Evolutionary conservation across 2,888 invertebrate genomes (phyloP), one percentile per base, ranked within the genome.

Genomic region (Lasioglossum marginatum): DNA sequence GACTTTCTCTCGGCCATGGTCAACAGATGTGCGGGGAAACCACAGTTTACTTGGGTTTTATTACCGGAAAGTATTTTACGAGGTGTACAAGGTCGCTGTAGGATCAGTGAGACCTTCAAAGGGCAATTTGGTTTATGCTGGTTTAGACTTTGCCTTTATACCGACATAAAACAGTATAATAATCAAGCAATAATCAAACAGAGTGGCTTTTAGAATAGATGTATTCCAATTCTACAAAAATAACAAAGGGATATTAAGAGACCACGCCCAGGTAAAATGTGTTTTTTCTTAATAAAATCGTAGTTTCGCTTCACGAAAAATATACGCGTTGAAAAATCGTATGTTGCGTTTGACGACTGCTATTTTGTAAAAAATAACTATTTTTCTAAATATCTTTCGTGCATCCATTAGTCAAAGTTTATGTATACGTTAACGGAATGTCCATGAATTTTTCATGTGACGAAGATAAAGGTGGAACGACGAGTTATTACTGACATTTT

Each of bases 1-100:
- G 31, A 66, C 76, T 76, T 76, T 76, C 76, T 43, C 76, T 63
- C 4, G 43, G 31, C 57, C 43, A 31, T 43, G 31, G 27, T 45
- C 43, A 45, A 76, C 63, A 23, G 43, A 45, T 43, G 63, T 34
- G 63, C 43, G 31, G 76, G 31, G 43, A 45, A 63, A 76, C 43
- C 73, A 34, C 45, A 2, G 66, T 66, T 45, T 40, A 27, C 60
- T 40, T 27, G 19, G 40, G 19, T 75, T 75, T 75, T 60, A 27
- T 75, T 75, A 19, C 8, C 40, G 31, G 31, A 23, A 27, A 60
- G 2, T 40, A 34, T 31, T 60, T 63, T 31, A 23, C 4, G 14
- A 76, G 34, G 37, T 23, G 68, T 34, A 23, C 45, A 40, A 43
- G 31, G 27, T 34, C 31, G 1, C 14, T 8, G 31, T 12, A 23